These are phyloP conservation scores for Coelopa pilipes DNA, from an alignment of 2,888 invertebrate species.

Conservation along the genomic window DNA sequence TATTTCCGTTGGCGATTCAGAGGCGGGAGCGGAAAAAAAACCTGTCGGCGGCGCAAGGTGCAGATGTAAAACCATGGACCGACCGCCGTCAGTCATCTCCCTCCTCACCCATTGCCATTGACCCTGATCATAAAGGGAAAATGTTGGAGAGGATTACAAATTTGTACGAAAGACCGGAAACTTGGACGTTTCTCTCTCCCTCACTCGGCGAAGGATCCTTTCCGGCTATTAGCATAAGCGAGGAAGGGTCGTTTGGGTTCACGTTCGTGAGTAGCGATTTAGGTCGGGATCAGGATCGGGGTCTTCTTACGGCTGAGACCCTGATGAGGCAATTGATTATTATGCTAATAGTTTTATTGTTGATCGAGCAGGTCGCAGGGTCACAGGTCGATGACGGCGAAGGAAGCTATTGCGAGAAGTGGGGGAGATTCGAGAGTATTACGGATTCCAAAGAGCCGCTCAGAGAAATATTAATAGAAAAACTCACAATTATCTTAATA, in stretches of 20 bases:
- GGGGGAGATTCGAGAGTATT: not conserved
- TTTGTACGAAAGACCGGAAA: conserved; percentile 42
- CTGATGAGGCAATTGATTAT: conserved; percentile 39
- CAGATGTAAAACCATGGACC: too few relatives aligned
- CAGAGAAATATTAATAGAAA: too few relatives aligned
- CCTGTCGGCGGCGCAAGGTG: too few relatives aligned
- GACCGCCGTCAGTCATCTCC: too few relatives aligned
- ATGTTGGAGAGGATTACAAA: conserved; percentile 59
- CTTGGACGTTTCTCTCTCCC: not conserved
- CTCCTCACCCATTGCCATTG: too few relatives aligned
- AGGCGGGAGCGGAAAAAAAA: too few relatives aligned
- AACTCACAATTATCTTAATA: conserved; percentile 46
- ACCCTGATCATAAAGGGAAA: conserved; percentile 58
- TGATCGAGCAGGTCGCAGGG: conserved; percentile 1
- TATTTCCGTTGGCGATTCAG: too few relatives aligned
- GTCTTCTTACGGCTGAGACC: not conserved
- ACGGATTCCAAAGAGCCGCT: conserved; percentile 6
- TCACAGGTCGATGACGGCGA: not conserved
- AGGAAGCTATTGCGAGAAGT: not conserved
- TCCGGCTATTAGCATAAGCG: conserved; percentile 42
- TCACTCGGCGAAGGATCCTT: conserved; percentile 11
- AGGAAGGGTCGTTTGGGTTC: conserved; percentile 2
- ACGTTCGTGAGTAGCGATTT: too few relatives aligned
- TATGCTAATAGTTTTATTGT: conserved; percentile 54
- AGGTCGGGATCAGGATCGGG: too few relatives aligned